Evolutionary conservation across 2,797 vertebrate genomes (phyloP), one percentile per base, ranked within the genome.

Genomic region (Morus bassanus): DNA sequence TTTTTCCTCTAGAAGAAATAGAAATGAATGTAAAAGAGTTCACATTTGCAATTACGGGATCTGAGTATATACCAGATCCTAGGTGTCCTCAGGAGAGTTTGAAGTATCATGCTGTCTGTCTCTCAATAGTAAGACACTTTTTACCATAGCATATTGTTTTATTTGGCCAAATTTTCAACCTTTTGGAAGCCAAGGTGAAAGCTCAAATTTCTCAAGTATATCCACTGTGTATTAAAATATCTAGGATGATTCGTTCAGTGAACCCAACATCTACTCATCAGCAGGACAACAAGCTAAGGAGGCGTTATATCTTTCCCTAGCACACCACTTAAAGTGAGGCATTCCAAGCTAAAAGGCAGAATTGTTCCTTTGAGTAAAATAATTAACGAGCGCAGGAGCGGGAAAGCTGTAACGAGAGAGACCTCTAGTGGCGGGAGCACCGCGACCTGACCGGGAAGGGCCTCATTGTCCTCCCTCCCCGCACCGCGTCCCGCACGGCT

Each of bases 371-470:
- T 95, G 98, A 98, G 98, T 96, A 80, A 97, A 98, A 98, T 95
- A 97, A 97, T 98, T 97, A 97, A 88, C 88, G 94, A 91, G 21
- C 8, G 11, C 90, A 4, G 79, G 46, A 70, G 95, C 92, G 92
- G 92, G 95, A 99, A 99, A 98, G 98, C 98, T 98, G 99, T 98
- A 98, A 98, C 99, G 98, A 99, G 97, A 99, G 99, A 99, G 99
- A 99, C 99, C 99, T 99, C 99, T 99, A 99, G 99, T 99, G 99
- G 50, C 77, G 3, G 2, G 0, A 65, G 37, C 54, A 1, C 41
- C 31, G n/a, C 30, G 23, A 17, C 84, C 31, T 6, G 33, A 1
- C 33, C 30, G n/a, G 4, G 1, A 2, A 6, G 4, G 14, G 31
- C 12, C 22, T 18, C 1, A 1, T 19, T 45, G 69, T 7, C 51